Base-by-base conservation (phyloP, 2,888 invertebrate species). In the Creontiades dilutus region DNA sequence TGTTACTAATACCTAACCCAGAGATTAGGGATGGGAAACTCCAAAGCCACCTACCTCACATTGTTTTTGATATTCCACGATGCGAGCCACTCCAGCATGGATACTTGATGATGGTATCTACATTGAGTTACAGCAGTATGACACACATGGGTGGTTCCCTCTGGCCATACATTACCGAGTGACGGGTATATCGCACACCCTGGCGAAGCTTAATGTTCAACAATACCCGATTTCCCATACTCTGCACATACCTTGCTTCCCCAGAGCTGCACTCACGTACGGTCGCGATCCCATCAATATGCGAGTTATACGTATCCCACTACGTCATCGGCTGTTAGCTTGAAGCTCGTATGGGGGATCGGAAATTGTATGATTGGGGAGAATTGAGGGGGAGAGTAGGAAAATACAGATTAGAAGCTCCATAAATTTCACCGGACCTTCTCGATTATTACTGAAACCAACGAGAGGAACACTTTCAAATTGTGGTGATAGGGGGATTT, bases 81-180 rank as follows among this genome's bases (percentile, higher is more conserved):
- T 68, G 68, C 68, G 68, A 68, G 68, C 12, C 23, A 23, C 12
- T 68, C 68, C 7, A 68, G 23, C 68, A n/a, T 61, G 27, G 68
- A 57, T 57, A 57, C 68, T 19, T 19, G 68, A 19, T 13, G 68
- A 68, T 68, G 23, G 68, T 68, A 68, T 68, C 68, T 68, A 7
- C 16, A 68, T 68, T 52, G 82, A 82, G 52, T 82, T 82, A 82
- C 82, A 82, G 48, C 82, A n/a, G 52, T 27, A 23, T 82, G 82
- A 82, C 14, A 82, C 82, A 55, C 82, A 82, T 52, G 82, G 82
- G 14, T 52, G 82, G 23, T 48, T 82, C 68, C 23, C 68, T 68
- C 68, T 68, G 68, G 68, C 68, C 68, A 68, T 68, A 68, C 68
- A 68, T 68, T 68, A 68, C 68, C 23, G 68, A 68, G 23, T 68